phyloP scores from a whole-genome alignment of 2,113 vertebrate species.

The Mesitornis unicolor region DNA sequence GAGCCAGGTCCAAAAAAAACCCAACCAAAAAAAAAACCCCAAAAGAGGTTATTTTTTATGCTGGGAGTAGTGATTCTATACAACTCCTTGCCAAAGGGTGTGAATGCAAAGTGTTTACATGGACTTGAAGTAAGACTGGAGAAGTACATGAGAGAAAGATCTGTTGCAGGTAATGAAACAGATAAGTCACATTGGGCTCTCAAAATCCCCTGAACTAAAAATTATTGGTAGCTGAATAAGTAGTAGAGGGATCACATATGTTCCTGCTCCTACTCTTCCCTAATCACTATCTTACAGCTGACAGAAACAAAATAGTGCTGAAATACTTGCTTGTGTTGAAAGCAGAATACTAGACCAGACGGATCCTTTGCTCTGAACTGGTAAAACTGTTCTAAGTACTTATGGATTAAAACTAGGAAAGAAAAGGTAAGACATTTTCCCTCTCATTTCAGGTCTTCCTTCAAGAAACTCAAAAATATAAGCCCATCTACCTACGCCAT shows the following conservation, averaged over 20 bases:
- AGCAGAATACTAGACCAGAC: neutral
- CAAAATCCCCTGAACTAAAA: neutral
- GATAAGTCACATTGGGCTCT: neutral
- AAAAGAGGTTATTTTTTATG: neutral
- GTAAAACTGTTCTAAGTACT: neutral
- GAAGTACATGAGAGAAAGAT: neutral
- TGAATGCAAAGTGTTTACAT: neutral
- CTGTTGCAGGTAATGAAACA: neutral
- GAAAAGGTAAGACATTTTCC: neutral
- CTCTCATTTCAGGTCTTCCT: neutral
- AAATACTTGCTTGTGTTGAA: neutral
- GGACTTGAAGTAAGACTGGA: neutral
- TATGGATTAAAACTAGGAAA: neutral
- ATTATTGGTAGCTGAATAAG: neutral
- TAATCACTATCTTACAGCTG: neutral
- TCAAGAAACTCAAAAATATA: neutral
- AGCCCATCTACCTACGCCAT: neutral
- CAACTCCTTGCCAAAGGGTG: neutral
- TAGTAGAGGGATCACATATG: neutral
- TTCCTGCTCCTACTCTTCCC: neutral
- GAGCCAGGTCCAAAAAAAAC: neutral
- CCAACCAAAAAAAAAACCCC: accelerated
- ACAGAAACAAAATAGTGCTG: neutral
- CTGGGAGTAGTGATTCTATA: neutral
- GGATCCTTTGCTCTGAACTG: neutral